phyloP scores from a whole-genome alignment of 64 coral and sea anemone species.

The Stichodactyla helianthus region DNA sequence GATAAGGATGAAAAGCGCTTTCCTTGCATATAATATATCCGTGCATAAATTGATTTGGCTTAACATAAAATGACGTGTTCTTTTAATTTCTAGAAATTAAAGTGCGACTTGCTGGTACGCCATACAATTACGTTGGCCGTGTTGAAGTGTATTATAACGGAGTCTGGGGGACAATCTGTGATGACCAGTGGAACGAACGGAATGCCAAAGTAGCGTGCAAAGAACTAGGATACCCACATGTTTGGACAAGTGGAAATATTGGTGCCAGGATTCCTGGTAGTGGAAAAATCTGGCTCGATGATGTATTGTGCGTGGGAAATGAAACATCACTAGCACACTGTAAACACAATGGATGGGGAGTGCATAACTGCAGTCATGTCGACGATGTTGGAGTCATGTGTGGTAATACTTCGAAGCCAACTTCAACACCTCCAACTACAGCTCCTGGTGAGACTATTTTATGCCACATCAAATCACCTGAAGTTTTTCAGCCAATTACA shows the following conservation, averaged over 20 bases:
- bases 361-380: constrained; percentile 17
- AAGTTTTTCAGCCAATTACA: too few relatives aligned
- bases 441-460: background rate
- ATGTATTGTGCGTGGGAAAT: constrained; percentile 21
- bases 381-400: constrained; percentile 30
- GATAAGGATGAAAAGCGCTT: too few relatives aligned
- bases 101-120: constrained; percentile 5
- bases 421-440: background rate
- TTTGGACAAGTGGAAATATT: background rate
- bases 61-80: too few relatives aligned
- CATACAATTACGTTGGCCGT: background rate
- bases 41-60: too few relatives aligned
- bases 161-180: constrained; percentile 64
- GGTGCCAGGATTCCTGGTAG: background rate
- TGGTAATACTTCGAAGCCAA: background rate
- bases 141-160: constrained; percentile 54
- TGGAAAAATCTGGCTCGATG: constrained; percentile 20
- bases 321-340: constrained; percentile 32
- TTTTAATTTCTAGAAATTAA: background rate
- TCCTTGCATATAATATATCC: too few relatives aligned
- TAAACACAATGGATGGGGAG: constrained; percentile 27
- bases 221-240: constrained; percentile 46
- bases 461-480: background rate
- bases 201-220: constrained; percentile 44
- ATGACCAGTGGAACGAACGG: constrained; percentile 43